Evolutionary conservation across 2,113 vertebrate species (phyloP).

Genomic region (Tetrax tetrax): DNA sequence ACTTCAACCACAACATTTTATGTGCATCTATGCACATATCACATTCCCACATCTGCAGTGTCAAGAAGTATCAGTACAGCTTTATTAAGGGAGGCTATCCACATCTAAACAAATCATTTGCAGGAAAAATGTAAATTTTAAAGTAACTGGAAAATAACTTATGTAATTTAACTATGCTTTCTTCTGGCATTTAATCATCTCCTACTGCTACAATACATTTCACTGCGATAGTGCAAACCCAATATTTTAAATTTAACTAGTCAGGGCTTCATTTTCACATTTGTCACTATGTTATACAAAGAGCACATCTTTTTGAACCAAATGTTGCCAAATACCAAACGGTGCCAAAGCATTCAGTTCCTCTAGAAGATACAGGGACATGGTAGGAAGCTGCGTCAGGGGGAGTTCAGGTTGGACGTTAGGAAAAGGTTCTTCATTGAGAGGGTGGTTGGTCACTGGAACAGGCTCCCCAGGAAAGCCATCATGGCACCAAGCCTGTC

Average conservation of each 20-base stretch:
- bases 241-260: neutral
- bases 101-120: neutral
- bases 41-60: neutral
- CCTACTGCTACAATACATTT: neutral
- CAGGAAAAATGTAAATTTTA: neutral
- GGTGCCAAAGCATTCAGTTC: neutral
- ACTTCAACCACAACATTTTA: neutral
- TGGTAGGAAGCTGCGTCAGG: neutral
- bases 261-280: neutral
- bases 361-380: neutral
- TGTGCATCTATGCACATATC: neutral
- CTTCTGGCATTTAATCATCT: neutral
- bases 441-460: too few species aligned
- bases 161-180: neutral
- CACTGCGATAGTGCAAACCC: neutral
- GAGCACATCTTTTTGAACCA: neutral
- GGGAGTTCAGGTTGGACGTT: neutral
- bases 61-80: neutral
- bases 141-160: neutral
- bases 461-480: too few species aligned
- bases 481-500: too few species aligned
- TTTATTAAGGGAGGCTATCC: neutral
- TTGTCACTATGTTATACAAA: neutral
- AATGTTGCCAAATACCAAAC: neutral
- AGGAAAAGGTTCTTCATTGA: neutral